These are phyloP conservation scores for Nomada fucata DNA, from an alignment of 2,888 invertebrate genomes.

Conservation along the genomic window DNA sequence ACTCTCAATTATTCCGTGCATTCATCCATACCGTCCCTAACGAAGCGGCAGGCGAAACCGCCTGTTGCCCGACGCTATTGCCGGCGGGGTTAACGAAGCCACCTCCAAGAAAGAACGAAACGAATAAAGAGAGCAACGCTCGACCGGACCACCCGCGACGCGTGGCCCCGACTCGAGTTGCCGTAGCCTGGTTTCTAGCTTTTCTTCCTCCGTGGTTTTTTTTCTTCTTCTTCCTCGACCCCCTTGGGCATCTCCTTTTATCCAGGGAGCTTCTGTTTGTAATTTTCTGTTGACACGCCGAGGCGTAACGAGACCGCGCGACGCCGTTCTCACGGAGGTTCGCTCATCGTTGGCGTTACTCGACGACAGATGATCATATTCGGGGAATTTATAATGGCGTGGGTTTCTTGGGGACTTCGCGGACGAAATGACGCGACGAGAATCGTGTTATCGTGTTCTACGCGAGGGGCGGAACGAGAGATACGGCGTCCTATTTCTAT, in stretches of 20 bases:
- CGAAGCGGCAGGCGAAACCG: constrained; percentile 42
- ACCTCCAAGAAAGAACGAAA: constrained; percentile 2
- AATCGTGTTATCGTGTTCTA: too few species aligned
- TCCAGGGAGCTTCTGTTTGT: constrained; percentile 22
- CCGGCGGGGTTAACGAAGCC: constrained; percentile 45
- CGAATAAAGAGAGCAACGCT: constrained; percentile 7
- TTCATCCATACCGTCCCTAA: constrained; percentile 45
- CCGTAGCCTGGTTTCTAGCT: constrained; percentile 6
- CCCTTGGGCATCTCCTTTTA: constrained; percentile 7
- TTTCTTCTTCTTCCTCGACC: not conserved
- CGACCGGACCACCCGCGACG: constrained; percentile 10
- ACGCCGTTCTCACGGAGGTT: not conserved
- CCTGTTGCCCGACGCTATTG: constrained; percentile 45
- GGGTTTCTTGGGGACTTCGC: too few species aligned
- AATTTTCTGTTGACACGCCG: constrained; percentile 29
- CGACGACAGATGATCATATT: too few species aligned
- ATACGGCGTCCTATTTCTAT: too few species aligned
- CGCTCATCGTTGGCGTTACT: not conserved
- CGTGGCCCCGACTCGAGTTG: not conserved
- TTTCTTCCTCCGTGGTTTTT: not conserved
- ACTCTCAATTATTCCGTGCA: constrained; percentile 53
- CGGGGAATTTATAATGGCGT: too few species aligned
- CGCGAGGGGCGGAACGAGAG: too few species aligned
- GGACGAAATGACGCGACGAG: too few species aligned
- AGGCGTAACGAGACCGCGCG: constrained; percentile 39